Conservation (phyloP, 2,888 invertebrate species). For the Chalcosyrphus nemorum region DNA sequence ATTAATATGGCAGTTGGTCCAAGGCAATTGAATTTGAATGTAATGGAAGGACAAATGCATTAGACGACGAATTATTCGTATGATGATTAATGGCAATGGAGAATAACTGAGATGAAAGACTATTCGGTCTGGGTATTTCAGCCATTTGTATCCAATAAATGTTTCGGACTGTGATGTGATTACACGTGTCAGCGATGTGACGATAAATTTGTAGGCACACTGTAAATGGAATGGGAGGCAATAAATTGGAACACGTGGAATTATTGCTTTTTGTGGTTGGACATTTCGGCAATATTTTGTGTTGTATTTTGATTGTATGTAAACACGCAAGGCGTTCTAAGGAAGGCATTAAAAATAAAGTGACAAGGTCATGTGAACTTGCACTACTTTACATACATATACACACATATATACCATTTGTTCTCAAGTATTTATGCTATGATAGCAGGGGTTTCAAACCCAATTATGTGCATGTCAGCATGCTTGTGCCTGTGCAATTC, state of each 20-base stretch:
- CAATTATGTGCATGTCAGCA: too few species aligned
- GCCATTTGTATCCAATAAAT: not conserved
- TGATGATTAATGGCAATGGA: slow-evolving; percentile 15
- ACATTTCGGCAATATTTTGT: not conserved
- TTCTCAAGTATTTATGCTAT: too few species aligned
- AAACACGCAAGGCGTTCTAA: not conserved
- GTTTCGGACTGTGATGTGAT: not conserved
- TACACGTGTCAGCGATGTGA: not conserved
- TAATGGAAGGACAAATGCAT: slow-evolving; percentile 45
- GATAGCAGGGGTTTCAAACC: too few species aligned
- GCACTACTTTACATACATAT: too few species aligned
- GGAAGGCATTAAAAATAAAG: too few species aligned
- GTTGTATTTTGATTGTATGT: not conserved
- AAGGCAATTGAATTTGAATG: slow-evolving; percentile 13
- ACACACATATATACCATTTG: too few species aligned
- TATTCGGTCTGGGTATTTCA: not conserved
- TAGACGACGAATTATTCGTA: not conserved
- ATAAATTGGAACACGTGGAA: not conserved
- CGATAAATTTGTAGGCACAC: not conserved
- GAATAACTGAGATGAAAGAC: not conserved
- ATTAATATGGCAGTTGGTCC: slow-evolving; percentile 12
- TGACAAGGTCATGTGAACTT: too few species aligned
- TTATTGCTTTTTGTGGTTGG: not conserved
- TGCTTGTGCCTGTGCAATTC: too few species aligned
- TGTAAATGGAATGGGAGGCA: not conserved